A percentile compares a stretch with the other conserved stretches of the same genome.
phyloP scores from a whole-genome alignment of 1,140 invertebrate genomes.

The Lethocerus indicus region DNA sequence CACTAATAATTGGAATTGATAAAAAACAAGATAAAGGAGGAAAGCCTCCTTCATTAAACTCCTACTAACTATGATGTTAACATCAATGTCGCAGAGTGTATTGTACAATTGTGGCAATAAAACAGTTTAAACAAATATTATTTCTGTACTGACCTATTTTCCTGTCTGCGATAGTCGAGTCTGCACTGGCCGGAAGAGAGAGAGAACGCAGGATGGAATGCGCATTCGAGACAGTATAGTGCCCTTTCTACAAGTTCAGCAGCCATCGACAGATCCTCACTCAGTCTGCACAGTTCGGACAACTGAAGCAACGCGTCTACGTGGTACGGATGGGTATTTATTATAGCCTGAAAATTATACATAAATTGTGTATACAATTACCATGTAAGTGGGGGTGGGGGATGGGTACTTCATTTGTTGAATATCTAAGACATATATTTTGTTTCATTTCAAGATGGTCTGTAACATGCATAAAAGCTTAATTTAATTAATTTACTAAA shows the following conservation, averaged over 20 bases:
- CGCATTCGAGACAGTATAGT: slow-evolving; percentile 55
- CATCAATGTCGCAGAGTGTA: background rate
- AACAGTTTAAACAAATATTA: too few species aligned
- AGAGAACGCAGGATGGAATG: slow-evolving; percentile 68
- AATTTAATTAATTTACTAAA: too few species aligned
- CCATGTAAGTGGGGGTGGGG: background rate
- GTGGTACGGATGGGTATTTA: slow-evolving; percentile 63
- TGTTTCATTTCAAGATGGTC: too few species aligned
- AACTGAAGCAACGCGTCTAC: slow-evolving; percentile 74
- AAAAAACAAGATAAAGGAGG: too few species aligned
- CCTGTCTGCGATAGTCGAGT: slow-evolving; percentile 62
- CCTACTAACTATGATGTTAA: too few species aligned
- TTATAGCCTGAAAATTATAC: slow-evolving; percentile 35
- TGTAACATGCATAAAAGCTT: too few species aligned
- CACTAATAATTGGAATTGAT: too few species aligned
- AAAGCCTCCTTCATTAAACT: too few species aligned
- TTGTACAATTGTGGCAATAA: too few species aligned
- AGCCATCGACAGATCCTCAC: slow-evolving; percentile 62
- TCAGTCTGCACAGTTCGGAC: slow-evolving; percentile 61
- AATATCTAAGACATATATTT: too few species aligned
- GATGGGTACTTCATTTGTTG: too few species aligned
- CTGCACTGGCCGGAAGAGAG: slow-evolving; percentile 53
- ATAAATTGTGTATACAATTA: background rate
- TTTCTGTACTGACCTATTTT: slow-evolving; percentile 68
- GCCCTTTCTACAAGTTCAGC: slow-evolving; percentile 63